Evolutionary conservation across 2,888 invertebrate species (phyloP).

Genomic region (Amiota communis): DNA sequence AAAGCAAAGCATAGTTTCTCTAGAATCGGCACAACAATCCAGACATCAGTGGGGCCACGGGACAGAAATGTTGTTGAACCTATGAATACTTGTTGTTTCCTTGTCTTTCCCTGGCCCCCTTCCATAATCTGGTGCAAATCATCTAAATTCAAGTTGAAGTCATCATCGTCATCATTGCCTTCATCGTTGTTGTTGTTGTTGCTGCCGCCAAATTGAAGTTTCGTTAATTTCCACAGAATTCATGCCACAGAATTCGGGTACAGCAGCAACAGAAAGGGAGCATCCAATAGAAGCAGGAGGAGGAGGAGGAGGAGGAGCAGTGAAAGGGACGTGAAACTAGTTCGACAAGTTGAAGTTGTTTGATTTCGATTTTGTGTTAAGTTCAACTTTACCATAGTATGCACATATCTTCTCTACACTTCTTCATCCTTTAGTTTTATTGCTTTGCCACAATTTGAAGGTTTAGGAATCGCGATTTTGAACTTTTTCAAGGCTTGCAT

Average conservation of each 20-base stretch:
- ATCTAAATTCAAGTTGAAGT: background rate
- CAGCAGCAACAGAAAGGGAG: conserved; percentile 20
- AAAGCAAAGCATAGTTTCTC: background rate
- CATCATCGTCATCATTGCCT: background rate
- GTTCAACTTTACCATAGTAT: background rate
- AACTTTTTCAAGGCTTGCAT: conserved; percentile 11
- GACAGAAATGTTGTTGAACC: conserved; percentile 57
- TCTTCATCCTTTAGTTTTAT: background rate
- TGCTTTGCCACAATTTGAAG: background rate
- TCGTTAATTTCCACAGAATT: conserved; percentile 64
- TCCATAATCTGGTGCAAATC: background rate
- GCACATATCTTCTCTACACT: background rate
- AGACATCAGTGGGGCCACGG: conserved; percentile 39
- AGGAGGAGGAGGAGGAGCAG: conserved; percentile 42
- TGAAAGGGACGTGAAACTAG: background rate
- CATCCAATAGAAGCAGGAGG: conserved; percentile 18
- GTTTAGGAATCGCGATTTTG: conserved; percentile 16
- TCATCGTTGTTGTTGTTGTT: too few relatives aligned
- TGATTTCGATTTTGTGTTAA: conserved; percentile 25
- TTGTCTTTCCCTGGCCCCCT: background rate
- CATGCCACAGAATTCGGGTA: conserved; percentile 58
- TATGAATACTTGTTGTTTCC: conserved; percentile 38
- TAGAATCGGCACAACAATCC: conserved; percentile 29
- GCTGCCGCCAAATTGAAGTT: conserved; percentile 58
- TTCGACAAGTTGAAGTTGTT: conserved; percentile 21